These are phyloP conservation scores for Brachionichthys hirsutus DNA, from an alignment of 2,113 vertebrate species.

Conservation along the genomic window DNA sequence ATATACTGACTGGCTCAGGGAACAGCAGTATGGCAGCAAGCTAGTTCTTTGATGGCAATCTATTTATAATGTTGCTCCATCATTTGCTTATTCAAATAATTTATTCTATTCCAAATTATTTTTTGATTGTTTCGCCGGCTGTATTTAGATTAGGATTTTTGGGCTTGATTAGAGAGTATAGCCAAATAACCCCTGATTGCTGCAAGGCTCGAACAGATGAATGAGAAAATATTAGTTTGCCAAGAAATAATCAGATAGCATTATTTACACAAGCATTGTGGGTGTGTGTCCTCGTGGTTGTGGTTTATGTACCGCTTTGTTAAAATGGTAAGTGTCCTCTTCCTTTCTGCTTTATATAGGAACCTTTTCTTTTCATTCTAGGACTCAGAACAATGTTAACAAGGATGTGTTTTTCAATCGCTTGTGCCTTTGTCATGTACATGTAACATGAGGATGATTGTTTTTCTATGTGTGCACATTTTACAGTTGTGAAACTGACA, in stretches of 20 bases:
- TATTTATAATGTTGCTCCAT: conserved; percentile 72
- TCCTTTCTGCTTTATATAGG: conserved; percentile 20
- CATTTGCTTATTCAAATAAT: conserved; percentile 70
- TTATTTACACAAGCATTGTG: too few relatives aligned
- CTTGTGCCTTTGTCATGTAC: background rate
- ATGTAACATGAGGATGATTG: conserved; percentile 14
- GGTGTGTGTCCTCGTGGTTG: conserved; percentile 2
- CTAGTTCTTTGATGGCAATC: conserved; percentile 60
- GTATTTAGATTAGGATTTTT: conserved; percentile 63
- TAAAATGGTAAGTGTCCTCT: conserved; percentile 21
- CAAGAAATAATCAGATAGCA: conserved; percentile 46
- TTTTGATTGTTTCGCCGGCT: conserved; percentile 55
- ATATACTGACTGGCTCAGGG: conserved; percentile 58
- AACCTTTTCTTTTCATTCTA: conserved; percentile 15
- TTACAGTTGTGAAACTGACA: conserved; percentile 61
- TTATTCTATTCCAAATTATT: conserved; percentile 70
- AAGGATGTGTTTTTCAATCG: background rate
- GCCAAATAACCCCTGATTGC: conserved; percentile 66
- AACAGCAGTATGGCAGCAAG: conserved; percentile 55
- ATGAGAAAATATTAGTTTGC: conserved; percentile 53
- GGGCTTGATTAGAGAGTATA: conserved; percentile 65
- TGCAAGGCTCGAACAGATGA: conserved; percentile 57
- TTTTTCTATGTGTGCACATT: conserved; percentile 19
- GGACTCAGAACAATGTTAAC: background rate
- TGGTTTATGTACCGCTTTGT: conserved; percentile 33